Base-by-base conservation (phyloP, 2,888 invertebrate genomes). In the Napeogenes inachia region DNA sequence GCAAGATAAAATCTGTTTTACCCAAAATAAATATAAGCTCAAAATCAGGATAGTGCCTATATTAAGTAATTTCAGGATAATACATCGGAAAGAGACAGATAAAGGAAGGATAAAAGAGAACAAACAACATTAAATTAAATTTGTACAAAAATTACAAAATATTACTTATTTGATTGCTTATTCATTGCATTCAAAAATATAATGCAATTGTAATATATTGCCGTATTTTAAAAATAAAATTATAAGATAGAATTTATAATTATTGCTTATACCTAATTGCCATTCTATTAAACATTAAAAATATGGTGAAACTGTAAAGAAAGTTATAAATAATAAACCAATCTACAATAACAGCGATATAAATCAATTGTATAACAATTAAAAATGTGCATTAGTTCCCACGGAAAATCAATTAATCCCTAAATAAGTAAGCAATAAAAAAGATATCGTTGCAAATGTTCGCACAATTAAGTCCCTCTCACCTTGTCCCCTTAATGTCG, bases 361-460 rank as follows among this genome's bases (percentile, higher is more conserved):
- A 50, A 50, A 50, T 50, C 50, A 50, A 50, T 50, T 50, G 30
- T 30, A 50, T 30, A 30, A 50, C 30, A 54, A 54, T 47, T 38
- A 55, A 47, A 59, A 53, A 50, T 30, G 46, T 57, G 38, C 57
- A 53, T 64, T 47, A 54, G 57, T 85, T 85, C 84, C 76, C 86
- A 82, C 78, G 81, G 78, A 79, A 82, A 79, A 80, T 75, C 75
- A 78, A 79, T 79, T 71, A 73, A 65, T 71, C 78, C 75, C 79
- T 84, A 80, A 78, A 74, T 64, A 54, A 62, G 63, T 57, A 46
- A 45, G 67, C 70, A 71, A 70, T 71, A 71, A 72, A 74, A 76
- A 73, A 56, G 65, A 69, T 68, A 67, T 60, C 42, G 59, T 62
- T 61, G 63, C 56, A 64, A 66, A 66, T 54, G 62, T 50, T 59